A percentile compares a stretch with the other conserved stretches of the same genome.
These are phyloP conservation scores for Nasonia vitripennis DNA, from an alignment of 1,140 invertebrate species.

Conservation along the genomic window DNA sequence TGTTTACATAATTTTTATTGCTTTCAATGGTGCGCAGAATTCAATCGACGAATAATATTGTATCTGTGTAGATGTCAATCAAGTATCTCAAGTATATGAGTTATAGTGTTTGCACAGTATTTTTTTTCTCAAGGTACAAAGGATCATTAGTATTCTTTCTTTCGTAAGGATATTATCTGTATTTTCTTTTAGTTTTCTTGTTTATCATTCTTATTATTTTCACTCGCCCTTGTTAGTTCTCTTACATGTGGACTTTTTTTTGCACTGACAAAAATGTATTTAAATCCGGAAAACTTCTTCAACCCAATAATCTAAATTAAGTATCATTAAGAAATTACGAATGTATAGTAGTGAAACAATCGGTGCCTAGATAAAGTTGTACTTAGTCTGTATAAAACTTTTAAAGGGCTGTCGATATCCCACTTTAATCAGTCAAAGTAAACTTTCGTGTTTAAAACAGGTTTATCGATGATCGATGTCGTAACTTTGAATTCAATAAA, in stretches of 20 bases:
- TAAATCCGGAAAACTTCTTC: not conserved
- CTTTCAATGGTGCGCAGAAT: slow-evolving; percentile 42
- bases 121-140: slow-evolving; percentile 27
- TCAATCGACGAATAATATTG: slow-evolving; percentile 4
- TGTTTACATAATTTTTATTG: slow-evolving; percentile 22
- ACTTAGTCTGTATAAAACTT: no score
- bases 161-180: slow-evolving; percentile 5
- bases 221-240: not conserved
- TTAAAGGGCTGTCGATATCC: not conserved
- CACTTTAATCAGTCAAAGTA: not conserved
- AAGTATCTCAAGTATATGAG: slow-evolving; percentile 15
- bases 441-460: not conserved
- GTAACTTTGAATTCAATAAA: not conserved
- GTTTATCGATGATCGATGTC: not conserved
- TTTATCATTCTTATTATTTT: not conserved
- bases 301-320: not conserved
- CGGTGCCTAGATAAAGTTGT: no score
- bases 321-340: not conserved
- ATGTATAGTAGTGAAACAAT: no score
- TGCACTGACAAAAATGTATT: slow-evolving; percentile 18
- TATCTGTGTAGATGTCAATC: slow-evolving; percentile 11
- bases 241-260: not conserved
- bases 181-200: slow-evolving; percentile 19
- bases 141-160: slow-evolving; percentile 4
- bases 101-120: slow-evolving; percentile 11